phyloP scores from a whole-genome alignment of 2,888 invertebrate species.

The Rhabditoides inermis region DNA sequence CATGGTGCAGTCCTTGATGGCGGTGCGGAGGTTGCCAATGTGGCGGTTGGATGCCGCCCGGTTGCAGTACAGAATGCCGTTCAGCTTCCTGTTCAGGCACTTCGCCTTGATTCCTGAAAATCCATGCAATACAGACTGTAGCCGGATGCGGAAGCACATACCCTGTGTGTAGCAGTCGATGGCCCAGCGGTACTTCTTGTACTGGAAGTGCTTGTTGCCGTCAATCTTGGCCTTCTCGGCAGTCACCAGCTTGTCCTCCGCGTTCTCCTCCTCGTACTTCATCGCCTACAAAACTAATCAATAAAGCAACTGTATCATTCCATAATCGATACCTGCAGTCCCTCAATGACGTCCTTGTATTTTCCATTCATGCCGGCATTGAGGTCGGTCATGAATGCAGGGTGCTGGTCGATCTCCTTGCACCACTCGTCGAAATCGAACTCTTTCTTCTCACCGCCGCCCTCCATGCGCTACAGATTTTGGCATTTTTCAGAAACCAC shows the following conservation, averaged over 20 bases:
- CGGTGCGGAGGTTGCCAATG: constrained; percentile 59
- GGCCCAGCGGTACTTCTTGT: constrained; percentile 82
- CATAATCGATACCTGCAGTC: constrained; percentile 61
- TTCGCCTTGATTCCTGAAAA: constrained; percentile 65
- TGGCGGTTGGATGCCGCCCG: constrained; percentile 80
- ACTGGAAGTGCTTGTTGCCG: constrained; percentile 87
- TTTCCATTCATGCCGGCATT: constrained; percentile 28
- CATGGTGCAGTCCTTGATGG: constrained; percentile 69
- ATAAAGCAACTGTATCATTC: not conserved
- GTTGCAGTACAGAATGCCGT: constrained; percentile 79
- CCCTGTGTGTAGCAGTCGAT: constrained; percentile 74
- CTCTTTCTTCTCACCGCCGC: constrained; percentile 24
- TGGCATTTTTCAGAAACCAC: constrained; percentile 4
- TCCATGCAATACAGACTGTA: not conserved
- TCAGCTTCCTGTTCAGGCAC: constrained; percentile 66
- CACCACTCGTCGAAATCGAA: constrained; percentile 50
- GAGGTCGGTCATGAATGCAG: constrained; percentile 45
- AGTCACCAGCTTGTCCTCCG: constrained; percentile 64
- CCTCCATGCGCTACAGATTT: constrained; percentile 4
- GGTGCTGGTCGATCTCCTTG: constrained; percentile 47
- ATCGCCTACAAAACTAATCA: constrained; percentile 66
- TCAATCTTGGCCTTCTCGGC: constrained; percentile 85
- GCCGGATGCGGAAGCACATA: constrained; percentile 3
- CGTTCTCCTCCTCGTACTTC: constrained; percentile 65
- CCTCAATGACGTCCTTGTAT: constrained; percentile 39